A percentile compares a stretch with the other conserved stretches of the same genome.
These are phyloP conservation scores for Cladopsammia gracilis DNA, from an alignment of 64 coral and sea anemone genomes.

Conservation along the genomic window DNA sequence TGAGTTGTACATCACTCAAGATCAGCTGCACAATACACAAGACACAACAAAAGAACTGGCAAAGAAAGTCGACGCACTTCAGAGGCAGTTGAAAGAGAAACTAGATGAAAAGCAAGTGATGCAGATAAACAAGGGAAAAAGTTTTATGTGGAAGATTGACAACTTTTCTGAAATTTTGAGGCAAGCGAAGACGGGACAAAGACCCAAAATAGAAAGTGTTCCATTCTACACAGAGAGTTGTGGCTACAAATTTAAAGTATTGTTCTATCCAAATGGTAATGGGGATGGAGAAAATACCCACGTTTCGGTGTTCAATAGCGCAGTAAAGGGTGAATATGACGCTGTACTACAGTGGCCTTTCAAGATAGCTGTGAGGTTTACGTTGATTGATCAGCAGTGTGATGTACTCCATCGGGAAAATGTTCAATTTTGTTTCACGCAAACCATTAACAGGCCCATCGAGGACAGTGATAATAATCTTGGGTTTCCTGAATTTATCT, in stretches of 20 bases:
- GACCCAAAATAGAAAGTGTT: not conserved
- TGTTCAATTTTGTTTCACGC: too few relatives aligned
- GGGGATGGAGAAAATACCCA: not conserved
- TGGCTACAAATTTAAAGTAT: constrained; percentile 5
- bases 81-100: not conserved
- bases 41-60: not conserved
- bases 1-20: not conserved
- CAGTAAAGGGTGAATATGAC: constrained; percentile 2
- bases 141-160: not conserved
- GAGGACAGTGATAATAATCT: too few relatives aligned
- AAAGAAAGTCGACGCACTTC: not conserved
- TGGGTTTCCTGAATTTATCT: not conserved
- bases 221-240: not conserved
- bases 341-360: constrained; percentile 13
- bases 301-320: not conserved
- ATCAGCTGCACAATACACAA: too few relatives aligned
- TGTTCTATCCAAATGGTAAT: not conserved
- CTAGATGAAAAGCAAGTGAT: not conserved
- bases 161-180: not conserved
- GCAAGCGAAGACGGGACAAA: not conserved
- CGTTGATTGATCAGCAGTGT: not conserved
- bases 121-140: not conserved
- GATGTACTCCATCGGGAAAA: too few relatives aligned
- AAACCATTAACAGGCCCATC: too few relatives aligned
- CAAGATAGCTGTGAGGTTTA: not conserved